These are phyloP conservation scores for Halictus ligatus DNA, from an alignment of 2,888 invertebrate species.

Conservation along the genomic window DNA sequence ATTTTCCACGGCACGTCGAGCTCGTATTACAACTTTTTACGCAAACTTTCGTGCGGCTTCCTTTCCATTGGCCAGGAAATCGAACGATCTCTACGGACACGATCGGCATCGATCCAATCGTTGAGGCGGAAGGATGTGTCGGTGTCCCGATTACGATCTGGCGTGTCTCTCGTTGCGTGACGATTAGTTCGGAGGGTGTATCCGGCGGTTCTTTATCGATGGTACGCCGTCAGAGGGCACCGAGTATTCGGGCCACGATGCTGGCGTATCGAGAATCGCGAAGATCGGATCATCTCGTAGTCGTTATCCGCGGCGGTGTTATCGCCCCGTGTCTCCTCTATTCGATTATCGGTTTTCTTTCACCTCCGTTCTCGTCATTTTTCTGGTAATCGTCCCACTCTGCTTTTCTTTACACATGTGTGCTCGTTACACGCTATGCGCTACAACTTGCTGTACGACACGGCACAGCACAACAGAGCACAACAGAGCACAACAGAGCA, in stretches of 20 bases:
- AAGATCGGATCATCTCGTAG: slow-evolving; percentile 11
- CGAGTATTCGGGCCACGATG: background rate
- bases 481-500: background rate
- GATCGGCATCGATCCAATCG: slow-evolving; percentile 14
- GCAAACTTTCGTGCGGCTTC: background rate
- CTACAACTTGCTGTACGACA: background rate
- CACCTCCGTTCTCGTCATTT: slow-evolving; percentile 23
- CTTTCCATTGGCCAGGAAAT: slow-evolving; percentile 1
- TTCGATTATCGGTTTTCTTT: slow-evolving; percentile 8
- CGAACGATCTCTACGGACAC: slow-evolving; percentile 3
- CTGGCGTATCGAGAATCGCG: background rate
- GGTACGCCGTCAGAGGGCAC: background rate
- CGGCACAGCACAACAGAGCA: background rate
- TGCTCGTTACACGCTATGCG: background rate
- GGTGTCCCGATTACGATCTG: background rate
- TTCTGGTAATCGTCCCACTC: background rate
- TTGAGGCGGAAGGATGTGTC: background rate
- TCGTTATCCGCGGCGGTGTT: background rate
- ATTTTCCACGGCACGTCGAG: background rate
- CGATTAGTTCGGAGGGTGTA: background rate
- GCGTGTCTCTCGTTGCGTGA: background rate
- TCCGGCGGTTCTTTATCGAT: background rate
- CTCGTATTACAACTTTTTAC: background rate
- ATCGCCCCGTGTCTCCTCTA: background rate
- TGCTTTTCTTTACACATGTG: slow-evolving; percentile 8